phyloP scores from a whole-genome alignment of 2,888 invertebrate genomes.

The Diplazon laetatorius region DNA sequence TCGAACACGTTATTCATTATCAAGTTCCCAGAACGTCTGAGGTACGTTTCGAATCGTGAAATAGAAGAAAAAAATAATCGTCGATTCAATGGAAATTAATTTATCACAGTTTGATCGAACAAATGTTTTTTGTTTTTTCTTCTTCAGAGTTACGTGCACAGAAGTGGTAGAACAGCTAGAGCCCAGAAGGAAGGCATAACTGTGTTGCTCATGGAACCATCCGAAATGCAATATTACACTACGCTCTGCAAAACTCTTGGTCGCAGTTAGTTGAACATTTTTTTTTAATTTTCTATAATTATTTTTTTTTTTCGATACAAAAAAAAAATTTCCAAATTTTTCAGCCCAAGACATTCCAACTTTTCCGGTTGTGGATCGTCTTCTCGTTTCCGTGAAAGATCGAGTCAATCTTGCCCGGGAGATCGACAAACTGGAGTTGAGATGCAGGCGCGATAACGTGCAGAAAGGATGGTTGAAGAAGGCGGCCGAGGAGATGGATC shows the following conservation, averaged over 20 bases:
- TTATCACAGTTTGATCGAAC: not conserved
- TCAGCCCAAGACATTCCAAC: conserved; percentile 91
- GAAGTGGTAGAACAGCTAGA: conserved; percentile 98
- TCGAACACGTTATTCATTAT: conserved; percentile 98
- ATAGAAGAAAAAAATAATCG: not conserved
- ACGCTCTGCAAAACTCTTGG: conserved; percentile 93
- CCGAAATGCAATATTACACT: conserved; percentile 90
- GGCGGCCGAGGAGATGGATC: conserved; percentile 95
- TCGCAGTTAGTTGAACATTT: conserved; percentile 86
- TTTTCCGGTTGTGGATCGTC: conserved; percentile 89
- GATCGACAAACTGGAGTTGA: conserved; percentile 90
- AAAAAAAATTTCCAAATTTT: conserved; percentile 69
- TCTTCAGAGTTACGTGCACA: conserved; percentile 94
- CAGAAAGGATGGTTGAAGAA: conserved; percentile 93
- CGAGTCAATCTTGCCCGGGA: conserved; percentile 90
- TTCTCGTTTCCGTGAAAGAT: conserved; percentile 87
- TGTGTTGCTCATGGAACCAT: conserved; percentile 94
- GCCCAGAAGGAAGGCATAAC: conserved; percentile 95
- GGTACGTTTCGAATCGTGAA: conserved; percentile 80
- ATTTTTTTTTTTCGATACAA: conserved; percentile 5
- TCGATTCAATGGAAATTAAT: not conserved
- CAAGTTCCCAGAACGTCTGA: conserved; percentile 97
- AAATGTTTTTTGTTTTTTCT: conserved; percentile 51
- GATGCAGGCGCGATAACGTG: conserved; percentile 85
- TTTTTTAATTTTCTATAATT: conserved; percentile 14